phyloP scores from a whole-genome alignment of 2,797 vertebrate genomes.

The Bradypodion pumilum region DNA sequence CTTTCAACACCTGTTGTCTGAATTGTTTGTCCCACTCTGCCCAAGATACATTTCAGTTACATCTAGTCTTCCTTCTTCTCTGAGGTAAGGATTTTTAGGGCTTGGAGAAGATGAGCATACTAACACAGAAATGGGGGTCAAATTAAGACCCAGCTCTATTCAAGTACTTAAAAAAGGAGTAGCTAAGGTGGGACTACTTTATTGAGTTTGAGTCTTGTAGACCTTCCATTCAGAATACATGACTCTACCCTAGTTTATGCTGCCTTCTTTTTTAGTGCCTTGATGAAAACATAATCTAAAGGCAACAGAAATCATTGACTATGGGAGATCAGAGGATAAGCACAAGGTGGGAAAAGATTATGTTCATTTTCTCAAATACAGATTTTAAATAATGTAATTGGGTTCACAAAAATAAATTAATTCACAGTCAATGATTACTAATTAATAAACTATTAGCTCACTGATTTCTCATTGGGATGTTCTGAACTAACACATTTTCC shows the following conservation, averaged over 20 bases:
- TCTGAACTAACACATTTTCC: neutral
- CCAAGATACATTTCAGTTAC: too few species aligned
- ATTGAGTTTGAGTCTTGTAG: neutral
- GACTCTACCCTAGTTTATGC: neutral
- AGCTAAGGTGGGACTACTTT: too few species aligned
- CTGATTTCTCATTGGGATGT: neutral
- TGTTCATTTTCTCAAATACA: neutral
- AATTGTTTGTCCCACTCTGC: too few species aligned
- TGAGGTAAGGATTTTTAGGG: neutral
- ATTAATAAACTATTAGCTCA: neutral
- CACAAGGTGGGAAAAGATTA: neutral
- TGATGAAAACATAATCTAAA: neutral
- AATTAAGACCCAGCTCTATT: too few species aligned
- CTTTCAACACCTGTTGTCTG: too few species aligned
- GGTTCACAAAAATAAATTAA: conserved; percentile 11
- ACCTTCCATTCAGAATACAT: too few species aligned
- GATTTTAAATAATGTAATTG: conserved; percentile 1
- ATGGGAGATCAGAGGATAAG: neutral
- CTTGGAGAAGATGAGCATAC: neutral
- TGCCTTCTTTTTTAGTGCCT: neutral
- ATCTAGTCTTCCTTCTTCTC: too few species aligned
- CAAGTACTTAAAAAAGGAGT: too few species aligned
- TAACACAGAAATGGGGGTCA: too few species aligned
- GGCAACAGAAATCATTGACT: neutral
- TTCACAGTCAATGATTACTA: neutral